These are phyloP conservation scores for Chloroclysta siterata DNA, from an alignment of 2,888 invertebrate species.

Conservation along the genomic window DNA sequence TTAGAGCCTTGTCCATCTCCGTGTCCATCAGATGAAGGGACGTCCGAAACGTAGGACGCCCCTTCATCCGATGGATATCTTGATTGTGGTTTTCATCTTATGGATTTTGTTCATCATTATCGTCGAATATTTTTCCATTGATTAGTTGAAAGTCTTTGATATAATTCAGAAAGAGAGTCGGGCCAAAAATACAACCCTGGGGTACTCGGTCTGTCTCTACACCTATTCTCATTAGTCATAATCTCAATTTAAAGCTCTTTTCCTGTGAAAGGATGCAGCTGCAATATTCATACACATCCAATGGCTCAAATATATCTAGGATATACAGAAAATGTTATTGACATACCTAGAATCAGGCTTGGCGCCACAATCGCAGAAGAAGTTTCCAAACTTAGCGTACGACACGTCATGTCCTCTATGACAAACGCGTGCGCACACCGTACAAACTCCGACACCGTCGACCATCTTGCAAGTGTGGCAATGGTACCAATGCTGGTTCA, in stretches of 20 bases:
- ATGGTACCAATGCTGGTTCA: constrained; percentile 99
- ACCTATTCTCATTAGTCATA: not conserved
- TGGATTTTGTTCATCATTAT: too few relatives aligned
- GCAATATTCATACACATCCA: not conserved
- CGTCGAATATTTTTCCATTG: too few relatives aligned
- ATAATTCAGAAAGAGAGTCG: not conserved
- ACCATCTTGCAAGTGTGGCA: constrained; percentile 99
- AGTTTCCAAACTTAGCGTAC: constrained; percentile 99
- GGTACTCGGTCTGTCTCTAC: not conserved
- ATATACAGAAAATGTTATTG: not conserved
- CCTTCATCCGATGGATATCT: too few relatives aligned
- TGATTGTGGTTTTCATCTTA: too few relatives aligned
- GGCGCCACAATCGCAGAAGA: constrained; percentile 99
- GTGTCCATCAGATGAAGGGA: too few relatives aligned
- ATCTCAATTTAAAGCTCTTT: not conserved
- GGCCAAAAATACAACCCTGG: not conserved
- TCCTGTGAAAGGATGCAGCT: not conserved
- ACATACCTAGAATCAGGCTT: constrained; percentile 90
- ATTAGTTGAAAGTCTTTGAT: not conserved
- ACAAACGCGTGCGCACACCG: constrained; percentile 98
- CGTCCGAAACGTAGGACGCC: too few relatives aligned
- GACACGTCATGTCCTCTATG: constrained; percentile 98
- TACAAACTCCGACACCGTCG: constrained; percentile 98
- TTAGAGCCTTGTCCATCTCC: too few relatives aligned
- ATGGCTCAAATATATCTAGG: not conserved